Evolutionary conservation across 2,797 vertebrate species (phyloP).

Genomic region (Leptoclinus maculatus): DNA sequence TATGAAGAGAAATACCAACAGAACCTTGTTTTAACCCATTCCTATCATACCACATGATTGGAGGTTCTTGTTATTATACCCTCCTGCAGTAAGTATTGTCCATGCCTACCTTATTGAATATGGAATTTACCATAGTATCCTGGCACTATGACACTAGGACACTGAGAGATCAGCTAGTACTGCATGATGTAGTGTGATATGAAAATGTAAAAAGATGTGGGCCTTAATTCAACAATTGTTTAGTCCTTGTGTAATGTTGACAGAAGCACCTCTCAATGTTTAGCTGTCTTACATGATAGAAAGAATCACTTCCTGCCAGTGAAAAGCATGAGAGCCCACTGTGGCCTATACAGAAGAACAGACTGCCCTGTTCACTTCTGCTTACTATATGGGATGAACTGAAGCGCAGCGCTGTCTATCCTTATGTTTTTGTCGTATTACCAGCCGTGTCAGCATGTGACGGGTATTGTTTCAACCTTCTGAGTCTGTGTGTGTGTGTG

Average conservation of each 20-base stretch:
- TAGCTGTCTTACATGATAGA: slow-evolving; percentile 14
- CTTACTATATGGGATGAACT: slow-evolving; percentile 35
- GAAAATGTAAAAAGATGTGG: slow-evolving; percentile 15
- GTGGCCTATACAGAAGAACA: slow-evolving; percentile 50
- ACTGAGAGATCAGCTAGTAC: slow-evolving; percentile 26
- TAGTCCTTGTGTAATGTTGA: slow-evolving; percentile 1
- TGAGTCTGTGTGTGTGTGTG: not conserved
- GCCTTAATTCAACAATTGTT: slow-evolving; percentile 16
- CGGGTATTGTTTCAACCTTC: not conserved
- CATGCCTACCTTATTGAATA: slow-evolving; percentile 35
- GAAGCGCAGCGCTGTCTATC: slow-evolving; percentile 3
- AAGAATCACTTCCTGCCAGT: slow-evolving; percentile 46
- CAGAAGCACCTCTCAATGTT: slow-evolving; percentile 21
- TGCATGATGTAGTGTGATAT: slow-evolving; percentile 11
- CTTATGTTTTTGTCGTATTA: slow-evolving; percentile 4
- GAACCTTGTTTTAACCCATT: slow-evolving; percentile 8
- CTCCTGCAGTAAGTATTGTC: slow-evolving; percentile 33
- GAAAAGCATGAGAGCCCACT: slow-evolving; percentile 51
- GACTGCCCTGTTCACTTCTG: slow-evolving; percentile 44
- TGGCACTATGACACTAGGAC: slow-evolving; percentile 16
- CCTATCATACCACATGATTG: slow-evolving; percentile 26
- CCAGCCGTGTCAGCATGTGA: not conserved
- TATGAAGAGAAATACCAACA: slow-evolving; percentile 22
- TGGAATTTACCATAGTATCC: slow-evolving; percentile 27
- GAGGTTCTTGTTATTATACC: slow-evolving; percentile 25